Percentiles rank a stretch among this genome's conserved stretches.
Conservation (phyloP, 30 jellyfish, hydroid and myxozoan species). For the Mastigias papua region DNA sequence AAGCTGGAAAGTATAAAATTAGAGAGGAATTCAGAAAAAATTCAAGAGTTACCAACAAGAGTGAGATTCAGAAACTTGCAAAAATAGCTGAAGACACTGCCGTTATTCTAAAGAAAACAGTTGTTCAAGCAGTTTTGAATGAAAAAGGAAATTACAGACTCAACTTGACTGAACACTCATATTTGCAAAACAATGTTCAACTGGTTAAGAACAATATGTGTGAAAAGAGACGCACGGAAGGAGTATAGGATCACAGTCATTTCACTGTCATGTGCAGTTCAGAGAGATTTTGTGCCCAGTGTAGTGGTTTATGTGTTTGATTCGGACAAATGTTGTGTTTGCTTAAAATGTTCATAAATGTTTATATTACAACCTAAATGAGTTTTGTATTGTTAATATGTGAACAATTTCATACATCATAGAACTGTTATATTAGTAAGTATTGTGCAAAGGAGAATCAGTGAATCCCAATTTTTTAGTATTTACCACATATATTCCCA, state of each 20-base stretch:
- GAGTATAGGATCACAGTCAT: neutral
- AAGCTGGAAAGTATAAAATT: conserved; percentile 76
- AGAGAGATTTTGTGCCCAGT: neutral
- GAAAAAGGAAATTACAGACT: conserved; percentile 62
- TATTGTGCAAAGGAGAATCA: neutral
- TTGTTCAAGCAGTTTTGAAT: conserved; percentile 72
- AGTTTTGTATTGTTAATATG: neutral
- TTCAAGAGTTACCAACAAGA: conserved; percentile 1
- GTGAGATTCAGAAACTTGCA: conserved; percentile 32
- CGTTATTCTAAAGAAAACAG: conserved; percentile 55
- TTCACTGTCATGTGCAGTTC: neutral
- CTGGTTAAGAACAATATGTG: conserved; percentile 58
- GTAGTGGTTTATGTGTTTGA: neutral
- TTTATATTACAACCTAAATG: no score
- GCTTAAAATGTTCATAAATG: neutral
- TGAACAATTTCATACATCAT: neutral
- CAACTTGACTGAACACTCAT: conserved; percentile 68
- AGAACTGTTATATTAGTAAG: neutral
- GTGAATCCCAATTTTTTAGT: no score
- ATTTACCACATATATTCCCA: no score
- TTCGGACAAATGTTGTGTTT: neutral
- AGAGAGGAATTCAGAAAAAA: conserved; percentile 78
- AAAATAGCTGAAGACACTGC: conserved; percentile 78
- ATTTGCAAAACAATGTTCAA: conserved; percentile 58
- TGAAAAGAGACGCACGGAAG: conserved; percentile 25